Evolutionary conservation across 2,797 vertebrate species (phyloP), one percentile per base, ranked within the genome.

Genomic region (Rhincodon typus): DNA sequence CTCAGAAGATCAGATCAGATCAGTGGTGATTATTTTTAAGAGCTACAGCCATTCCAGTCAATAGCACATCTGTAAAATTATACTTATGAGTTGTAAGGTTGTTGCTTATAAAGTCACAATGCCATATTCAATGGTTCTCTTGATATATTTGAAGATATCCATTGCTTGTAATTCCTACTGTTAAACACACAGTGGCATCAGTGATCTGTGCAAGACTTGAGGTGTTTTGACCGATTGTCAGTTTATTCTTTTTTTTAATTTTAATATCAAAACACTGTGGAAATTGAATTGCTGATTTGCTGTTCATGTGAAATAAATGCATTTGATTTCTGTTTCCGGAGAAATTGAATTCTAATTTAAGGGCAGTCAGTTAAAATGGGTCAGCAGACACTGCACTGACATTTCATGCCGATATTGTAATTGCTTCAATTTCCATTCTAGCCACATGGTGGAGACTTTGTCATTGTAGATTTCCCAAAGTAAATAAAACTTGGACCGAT

Each of bases 141-240:
- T 77, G 2, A n/a, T 50, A 4, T 1, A 46, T 23, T 19, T 46
- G 38, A 70, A 57, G 94, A 30, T 34, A 0, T 4, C 23, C 1
- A 94, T 17, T 53, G 70, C 34, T 27, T 95, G 94, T 30, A 23
- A 77, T 95, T 74, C 94, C 50, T 46, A 77, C 30, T 77, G n/a
- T 30, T 95, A 50, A 95, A 50, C 94, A 95, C 70, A 95, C 46
- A 95, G 94, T 74, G 94, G 94, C 42, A 77, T 53, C 42, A 57
- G 70, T 50, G 70, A 74, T 72, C 94, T 77, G 30, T 21, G 69
- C 25, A 77, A 50, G 42, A 42, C 91, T 10, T 38, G n/a, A 46
- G 21, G n/a, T 67, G 66, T 69, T 38, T 21, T 38, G 12, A 12
- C 0, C 7, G 17, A 46, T 7, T 53, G 4, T 25, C 12, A 46